Percentiles rank a stretch among this genome's conserved stretches.
These are phyloP conservation scores for Ophion ellenae DNA, from an alignment of 2,888 invertebrate species.

Conservation along the genomic window DNA sequence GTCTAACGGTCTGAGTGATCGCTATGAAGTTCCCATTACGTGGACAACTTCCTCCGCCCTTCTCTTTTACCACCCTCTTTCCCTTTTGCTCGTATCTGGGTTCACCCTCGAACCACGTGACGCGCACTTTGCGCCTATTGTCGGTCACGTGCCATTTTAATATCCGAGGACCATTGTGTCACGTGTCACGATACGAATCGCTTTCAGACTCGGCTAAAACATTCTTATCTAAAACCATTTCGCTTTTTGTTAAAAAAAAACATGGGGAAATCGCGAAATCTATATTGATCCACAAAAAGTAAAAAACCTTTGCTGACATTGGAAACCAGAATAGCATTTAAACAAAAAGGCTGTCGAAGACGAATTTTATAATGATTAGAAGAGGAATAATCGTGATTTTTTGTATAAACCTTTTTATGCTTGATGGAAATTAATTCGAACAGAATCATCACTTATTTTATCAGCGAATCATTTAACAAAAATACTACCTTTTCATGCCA, in stretches of 20 bases:
- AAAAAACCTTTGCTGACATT: background rate
- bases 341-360: background rate
- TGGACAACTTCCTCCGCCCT: slow-evolving; percentile 56
- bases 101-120: slow-evolving; percentile 75
- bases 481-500: background rate
- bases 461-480: background rate
- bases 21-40: slow-evolving; percentile 67
- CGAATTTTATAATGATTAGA: background rate
- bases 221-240: slow-evolving; percentile 29
- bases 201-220: slow-evolving; percentile 47
- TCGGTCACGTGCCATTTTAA: slow-evolving; percentile 81
- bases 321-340: background rate
- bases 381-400: too few relatives aligned
- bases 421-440: background rate
- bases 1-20: slow-evolving; percentile 57
- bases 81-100: slow-evolving; percentile 35
- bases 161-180: slow-evolving; percentile 74
- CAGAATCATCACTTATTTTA: background rate
- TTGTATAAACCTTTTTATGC: too few relatives aligned
- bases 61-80: slow-evolving; percentile 40
- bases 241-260: background rate
- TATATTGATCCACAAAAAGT: background rate
- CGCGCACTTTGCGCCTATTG: slow-evolving; percentile 79
- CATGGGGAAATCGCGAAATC: background rate
- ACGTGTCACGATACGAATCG: slow-evolving; percentile 71